These are phyloP conservation scores for Anableps anableps DNA, from an alignment of 2,797 vertebrate species.

Conservation along the genomic window DNA sequence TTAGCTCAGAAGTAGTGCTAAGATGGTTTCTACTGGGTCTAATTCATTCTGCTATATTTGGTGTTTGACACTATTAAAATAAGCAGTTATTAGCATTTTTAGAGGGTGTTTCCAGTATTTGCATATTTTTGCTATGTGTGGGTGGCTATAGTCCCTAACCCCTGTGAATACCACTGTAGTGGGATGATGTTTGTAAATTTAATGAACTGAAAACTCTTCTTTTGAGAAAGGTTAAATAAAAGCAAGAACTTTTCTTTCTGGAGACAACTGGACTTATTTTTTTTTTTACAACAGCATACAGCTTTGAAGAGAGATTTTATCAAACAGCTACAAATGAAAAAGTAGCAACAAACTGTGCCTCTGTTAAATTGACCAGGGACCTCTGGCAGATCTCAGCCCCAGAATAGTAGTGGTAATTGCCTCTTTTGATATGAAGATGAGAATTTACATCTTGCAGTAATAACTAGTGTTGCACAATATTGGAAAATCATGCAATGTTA, in stretches of 20 bases:
- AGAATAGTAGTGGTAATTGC: background rate
- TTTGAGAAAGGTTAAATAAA: background rate
- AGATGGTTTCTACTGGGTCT: too few relatives aligned
- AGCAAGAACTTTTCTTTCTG: background rate
- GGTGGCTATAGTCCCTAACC: background rate
- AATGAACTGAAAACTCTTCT: background rate
- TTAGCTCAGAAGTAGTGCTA: too few relatives aligned
- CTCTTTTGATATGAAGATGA: background rate
- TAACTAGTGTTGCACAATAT: background rate
- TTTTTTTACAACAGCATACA: too few relatives aligned
- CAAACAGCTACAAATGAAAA: background rate
- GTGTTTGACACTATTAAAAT: background rate
- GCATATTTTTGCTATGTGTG: background rate
- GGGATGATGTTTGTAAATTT: background rate
- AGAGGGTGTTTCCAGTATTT: background rate
- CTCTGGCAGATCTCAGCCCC: background rate
- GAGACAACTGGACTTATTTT: too few relatives aligned
- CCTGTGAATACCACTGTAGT: background rate
- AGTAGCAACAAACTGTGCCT: background rate
- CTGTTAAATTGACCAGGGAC: background rate
- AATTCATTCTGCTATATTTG: background rate
- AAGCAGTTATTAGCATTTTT: background rate
- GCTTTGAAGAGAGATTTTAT: background rate
- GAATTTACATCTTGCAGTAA: background rate
- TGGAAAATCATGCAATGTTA: background rate